phyloP scores from a whole-genome alignment of 2,888 invertebrate genomes.

The Argynnis bischoffii region DNA sequence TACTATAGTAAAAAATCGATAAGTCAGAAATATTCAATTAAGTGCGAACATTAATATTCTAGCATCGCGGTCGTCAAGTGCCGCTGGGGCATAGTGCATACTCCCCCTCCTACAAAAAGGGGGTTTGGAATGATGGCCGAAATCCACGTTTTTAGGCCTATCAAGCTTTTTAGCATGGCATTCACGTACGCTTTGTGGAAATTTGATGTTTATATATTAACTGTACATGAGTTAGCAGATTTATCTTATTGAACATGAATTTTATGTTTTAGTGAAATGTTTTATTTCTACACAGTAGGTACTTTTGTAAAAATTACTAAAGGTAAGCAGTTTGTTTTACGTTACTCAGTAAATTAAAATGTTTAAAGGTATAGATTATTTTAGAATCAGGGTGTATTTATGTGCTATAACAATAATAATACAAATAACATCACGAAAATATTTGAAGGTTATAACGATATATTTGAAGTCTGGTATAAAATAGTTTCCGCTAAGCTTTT shows the following conservation, averaged over 20 bases:
- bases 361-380: too few relatives aligned
- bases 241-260: slow-evolving; percentile 12
- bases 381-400: too few relatives aligned
- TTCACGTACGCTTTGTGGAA: slow-evolving; percentile 60
- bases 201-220: slow-evolving; percentile 54
- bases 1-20: slow-evolving; percentile 58
- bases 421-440: too few relatives aligned
- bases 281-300: background rate
- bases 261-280: slow-evolving; percentile 11
- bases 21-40: slow-evolving; percentile 74
- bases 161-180: slow-evolving; percentile 71
- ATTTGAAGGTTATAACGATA: too few relatives aligned
- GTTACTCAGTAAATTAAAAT: too few relatives aligned
- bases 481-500: background rate
- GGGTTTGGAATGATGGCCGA: slow-evolving; percentile 58
- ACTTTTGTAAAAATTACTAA: too few relatives aligned
- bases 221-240: slow-evolving; percentile 40
- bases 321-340: too few relatives aligned
- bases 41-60: slow-evolving; percentile 75
- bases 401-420: too few relatives aligned
- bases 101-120: slow-evolving; percentile 43
- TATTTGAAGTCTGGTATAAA: too few relatives aligned
- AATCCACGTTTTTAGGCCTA: slow-evolving; percentile 79
- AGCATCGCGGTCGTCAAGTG: slow-evolving; percentile 74
- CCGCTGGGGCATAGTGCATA: slow-evolving; percentile 66